A percentile compares a stretch with the other conserved stretches of the same genome.
phyloP scores from a whole-genome alignment of 2,888 invertebrate genomes.

The Pyrocoelia pectoralis region DNA sequence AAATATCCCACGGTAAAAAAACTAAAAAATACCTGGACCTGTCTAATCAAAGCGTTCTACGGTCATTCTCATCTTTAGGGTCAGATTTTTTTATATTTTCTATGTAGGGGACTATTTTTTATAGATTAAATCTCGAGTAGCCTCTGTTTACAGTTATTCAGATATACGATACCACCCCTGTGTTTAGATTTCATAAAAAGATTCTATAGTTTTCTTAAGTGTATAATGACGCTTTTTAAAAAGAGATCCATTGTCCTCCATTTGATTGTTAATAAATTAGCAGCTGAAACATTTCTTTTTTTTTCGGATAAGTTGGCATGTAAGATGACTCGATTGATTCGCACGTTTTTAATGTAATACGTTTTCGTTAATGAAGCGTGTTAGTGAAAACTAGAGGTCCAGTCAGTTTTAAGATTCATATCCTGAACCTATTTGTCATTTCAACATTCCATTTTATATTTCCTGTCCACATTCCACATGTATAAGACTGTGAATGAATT shows the following conservation, averaged over 20 bases:
- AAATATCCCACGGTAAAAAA: constrained; percentile 43
- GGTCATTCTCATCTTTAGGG: constrained; percentile 41
- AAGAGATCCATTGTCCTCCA: constrained; percentile 13
- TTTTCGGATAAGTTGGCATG: background rate
- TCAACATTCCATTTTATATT: constrained; percentile 23
- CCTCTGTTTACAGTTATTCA: constrained; percentile 46
- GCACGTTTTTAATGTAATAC: background rate
- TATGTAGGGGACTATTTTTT: constrained; percentile 35
- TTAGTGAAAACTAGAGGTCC: constrained; percentile 16
- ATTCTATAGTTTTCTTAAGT: constrained; percentile 43
- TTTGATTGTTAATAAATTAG: constrained; percentile 25
- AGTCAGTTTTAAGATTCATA: constrained; percentile 9
- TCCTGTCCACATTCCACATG: constrained; percentile 25
- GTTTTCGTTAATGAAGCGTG: constrained; percentile 20
- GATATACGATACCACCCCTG: constrained; percentile 45
- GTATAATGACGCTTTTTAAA: constrained; percentile 38
- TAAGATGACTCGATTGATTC: background rate
- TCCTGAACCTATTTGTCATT: constrained; percentile 31
- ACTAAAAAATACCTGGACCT: constrained; percentile 42
- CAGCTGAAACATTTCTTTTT: constrained; percentile 1
- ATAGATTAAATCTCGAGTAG: constrained; percentile 42
- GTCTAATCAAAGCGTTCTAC: constrained; percentile 40
- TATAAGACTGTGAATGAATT: background rate
- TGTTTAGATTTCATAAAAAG: constrained; percentile 41
- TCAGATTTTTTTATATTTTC: constrained; percentile 39